These are phyloP conservation scores for Hydraecia micacea DNA, from an alignment of 2,888 invertebrate genomes.

Conservation along the genomic window DNA sequence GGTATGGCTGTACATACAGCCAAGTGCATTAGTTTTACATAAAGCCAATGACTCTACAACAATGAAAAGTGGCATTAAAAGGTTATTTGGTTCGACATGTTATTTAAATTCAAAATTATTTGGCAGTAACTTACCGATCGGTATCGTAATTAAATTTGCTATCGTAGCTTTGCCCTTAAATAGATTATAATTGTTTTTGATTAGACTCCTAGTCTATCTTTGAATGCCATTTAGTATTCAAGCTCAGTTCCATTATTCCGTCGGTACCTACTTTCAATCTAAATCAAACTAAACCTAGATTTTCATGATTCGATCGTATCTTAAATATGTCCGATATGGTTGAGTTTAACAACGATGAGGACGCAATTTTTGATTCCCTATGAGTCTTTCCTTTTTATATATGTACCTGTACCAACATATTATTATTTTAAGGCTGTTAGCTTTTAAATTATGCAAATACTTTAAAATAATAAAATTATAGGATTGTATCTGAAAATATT, in stretches of 20 bases:
- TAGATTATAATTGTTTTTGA: conserved; percentile 1
- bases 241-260: neutral
- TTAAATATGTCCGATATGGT: neutral
- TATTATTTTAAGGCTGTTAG: no score
- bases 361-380: no score
- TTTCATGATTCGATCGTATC: neutral
- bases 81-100: conserved; percentile 21
- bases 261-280: neutral
- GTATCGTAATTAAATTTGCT: neutral
- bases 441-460: no score
- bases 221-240: conserved; percentile 4
- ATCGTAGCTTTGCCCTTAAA: neutral
- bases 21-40: conserved; percentile 52
- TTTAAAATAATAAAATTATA: no score
- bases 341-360: no score
- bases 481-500: neutral
- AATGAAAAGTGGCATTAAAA: conserved; percentile 24
- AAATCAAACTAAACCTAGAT: neutral
- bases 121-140: neutral
- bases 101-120: conserved; percentile 23
- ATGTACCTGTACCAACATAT: no score
- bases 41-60: conserved; percentile 34
- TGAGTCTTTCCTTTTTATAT: no score
- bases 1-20: conserved; percentile 41
- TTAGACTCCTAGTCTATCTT: neutral